Evolutionary conservation across 2,888 invertebrate species (phyloP), one percentile per base, ranked within the genome.

Genomic region (Bembecia ichneumoniformis): DNA sequence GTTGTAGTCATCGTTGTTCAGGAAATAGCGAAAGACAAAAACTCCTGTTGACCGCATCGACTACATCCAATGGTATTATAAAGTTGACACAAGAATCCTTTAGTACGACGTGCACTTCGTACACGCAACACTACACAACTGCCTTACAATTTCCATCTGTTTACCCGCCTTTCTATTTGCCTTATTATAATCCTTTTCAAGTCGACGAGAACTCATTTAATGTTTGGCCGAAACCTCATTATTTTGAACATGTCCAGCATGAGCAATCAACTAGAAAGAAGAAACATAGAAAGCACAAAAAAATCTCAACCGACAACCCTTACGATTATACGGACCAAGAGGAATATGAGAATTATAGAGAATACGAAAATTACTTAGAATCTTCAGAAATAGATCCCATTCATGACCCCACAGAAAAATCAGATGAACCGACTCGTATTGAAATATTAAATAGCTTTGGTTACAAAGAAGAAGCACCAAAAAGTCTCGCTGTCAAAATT

Each of bases 111-210:
- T 44, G 44, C 10, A 44, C 44, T 11, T 44, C 44, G 17, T 44
- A 44, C 11, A 44, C 44, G 11, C 11, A 44, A 17, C 13, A 13
- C 11, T 10, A 44, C 5, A 16, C 44, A 44, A 44, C 17, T 11
- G 17, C 10, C 16, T 44, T 15, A 28, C 47, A 36, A 55, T 47
- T 59, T 47, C 28, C 28, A 28, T 49, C 63, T 20, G 48, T 54
- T 16, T 64, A 62, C 53, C 64, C 71, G 1, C 50, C 56, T 3
- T 56, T 65, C 17, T 70, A 70, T 50, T 46, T 65, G 11, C 65
- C 71, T 3, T 70, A 72, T 50, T 66, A 71, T 53, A 40, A 40
- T 13, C 40, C 40, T 13, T 40, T 40, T n/a, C 40, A 40, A 13
- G 7, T 13, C 13, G 13, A 40, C 5, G 40, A 11, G n/a, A 14